Base-by-base conservation (phyloP, 2,797 vertebrate species). In the Cyprinella venusta region DNA sequence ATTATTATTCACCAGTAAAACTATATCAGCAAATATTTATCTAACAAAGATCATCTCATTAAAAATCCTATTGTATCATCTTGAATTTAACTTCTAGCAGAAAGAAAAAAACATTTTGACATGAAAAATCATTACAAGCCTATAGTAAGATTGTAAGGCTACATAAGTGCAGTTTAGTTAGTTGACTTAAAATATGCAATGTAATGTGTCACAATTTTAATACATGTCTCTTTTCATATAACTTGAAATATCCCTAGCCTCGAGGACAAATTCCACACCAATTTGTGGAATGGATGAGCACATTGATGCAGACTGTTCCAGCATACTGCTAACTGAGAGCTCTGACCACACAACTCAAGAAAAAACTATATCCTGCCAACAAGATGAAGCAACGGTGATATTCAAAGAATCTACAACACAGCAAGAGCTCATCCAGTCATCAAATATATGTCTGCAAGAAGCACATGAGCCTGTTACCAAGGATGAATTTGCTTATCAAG, bases 201-300 rank as follows among this genome's bases (percentile, higher is more conserved):
- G 82, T 69, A 78, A 86, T 93, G 54, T 87, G 69, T 78, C 85
- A 71, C 74, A 85, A 90, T 87, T 91, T 90, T 94, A 92, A 94
- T 90, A 85, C 87, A 88, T 87, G 89, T 92, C 89, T 94, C 88
- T 94, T 88, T 94, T 90, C 86, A 90, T 94, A 91, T 93, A 90
- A 93, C 90, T 88, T 93, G 88, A 93, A 91, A 92, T 89, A 92
- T 91, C 87, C 91, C 88, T 93, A 95, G 92, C 94, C 92, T 91
- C 88, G 54, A 91, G 92, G 74, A 92, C 92, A 93, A 94, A 86
- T 90, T 91, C 93, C 84, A 85, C 92, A 90, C 86, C 89, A 86
- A 86, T 91, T 85, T 90, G 89, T 89, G 92, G 94, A 84, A 88
- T 90, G 82, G 93, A 90, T 88, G 91, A 89, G 86, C 90, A 89